Evolutionary conservation across 2,888 invertebrate species (phyloP), one percentile per base, ranked within the genome.

Genomic region (Cecidostiba fungosa): DNA sequence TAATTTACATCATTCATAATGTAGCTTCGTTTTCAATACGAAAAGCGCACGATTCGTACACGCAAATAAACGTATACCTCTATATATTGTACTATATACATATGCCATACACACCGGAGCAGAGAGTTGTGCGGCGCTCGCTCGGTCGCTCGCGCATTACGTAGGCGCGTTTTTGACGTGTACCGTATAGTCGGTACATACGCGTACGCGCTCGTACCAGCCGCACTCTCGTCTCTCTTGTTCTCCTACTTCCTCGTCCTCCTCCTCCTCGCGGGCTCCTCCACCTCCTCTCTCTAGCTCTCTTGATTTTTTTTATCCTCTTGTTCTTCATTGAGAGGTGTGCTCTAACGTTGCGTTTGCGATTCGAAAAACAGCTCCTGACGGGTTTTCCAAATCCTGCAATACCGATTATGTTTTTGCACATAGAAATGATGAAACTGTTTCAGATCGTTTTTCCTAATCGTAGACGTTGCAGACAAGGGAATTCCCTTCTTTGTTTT

Each of bases 171-270:
- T 78, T 62, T 74, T 54, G 78, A 79, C 66, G 82, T 54, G 47
- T 70, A 26, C 66, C 47, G 26, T 32, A 54, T 26, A 76, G 29
- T 54, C 23, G 36, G 39, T 39, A 32, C 19, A 47, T 77, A 69
- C 59, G 39, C 26, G 69, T 82, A 54, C 66, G 69, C 73, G 69
- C 73, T 66, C 26, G 66, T 73, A 39, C 72, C 73, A 77, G 69
- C 54, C 82, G 78, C 73, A 74, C 82, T 78, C 85, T 69, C 85
- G 78, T 82, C 82, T 74, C 85, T 85, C 85, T 82, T 77, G 77
- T 85, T 82, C 77, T 82, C 81, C 84, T 43, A 39, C 72, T 43
- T 36, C 54, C 43, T 70, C 29, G 47, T 66, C 47, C 54, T 69
- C 66, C 54, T 14, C 39, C 4, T 59, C 43, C 39, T 8, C n/a